These are phyloP conservation scores for Indri indri DNA, from an alignment of 2,113 vertebrate genomes.

Conservation along the genomic window DNA sequence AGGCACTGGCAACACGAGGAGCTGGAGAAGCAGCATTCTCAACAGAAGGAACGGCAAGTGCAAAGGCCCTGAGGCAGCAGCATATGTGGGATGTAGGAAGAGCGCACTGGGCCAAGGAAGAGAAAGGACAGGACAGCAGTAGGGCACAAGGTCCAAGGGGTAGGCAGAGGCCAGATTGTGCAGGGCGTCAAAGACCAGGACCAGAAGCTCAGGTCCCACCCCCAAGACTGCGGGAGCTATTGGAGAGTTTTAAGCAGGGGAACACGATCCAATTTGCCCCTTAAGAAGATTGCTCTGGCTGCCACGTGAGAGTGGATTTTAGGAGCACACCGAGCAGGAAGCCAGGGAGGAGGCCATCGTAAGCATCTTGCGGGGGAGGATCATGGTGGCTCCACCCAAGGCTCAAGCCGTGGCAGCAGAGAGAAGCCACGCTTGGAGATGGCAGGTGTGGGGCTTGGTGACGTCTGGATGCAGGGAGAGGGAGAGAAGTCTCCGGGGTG, in stretches of 20 bases:
- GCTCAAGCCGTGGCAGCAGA: no score
- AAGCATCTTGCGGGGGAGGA: background rate
- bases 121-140: no score
- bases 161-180: background rate
- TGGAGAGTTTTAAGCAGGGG: background rate
- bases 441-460: background rate
- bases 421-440: background rate
- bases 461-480: background rate
- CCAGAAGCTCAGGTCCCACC: background rate
- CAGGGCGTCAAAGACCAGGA: background rate
- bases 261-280: background rate
- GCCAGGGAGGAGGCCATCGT: background rate
- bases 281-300: no score
- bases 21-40: background rate
- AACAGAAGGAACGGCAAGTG: background rate
- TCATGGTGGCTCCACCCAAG: accelerated
- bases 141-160: background rate
- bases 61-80: background rate
- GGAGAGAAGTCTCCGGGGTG: background rate
- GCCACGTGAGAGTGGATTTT: accelerated
- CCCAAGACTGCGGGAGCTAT: background rate
- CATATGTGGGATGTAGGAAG: background rate
- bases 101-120: background rate
- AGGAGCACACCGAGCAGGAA: background rate
- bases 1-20: background rate